Conservation (phyloP, 2,888 invertebrate species). For the Philereme vetulata region DNA sequence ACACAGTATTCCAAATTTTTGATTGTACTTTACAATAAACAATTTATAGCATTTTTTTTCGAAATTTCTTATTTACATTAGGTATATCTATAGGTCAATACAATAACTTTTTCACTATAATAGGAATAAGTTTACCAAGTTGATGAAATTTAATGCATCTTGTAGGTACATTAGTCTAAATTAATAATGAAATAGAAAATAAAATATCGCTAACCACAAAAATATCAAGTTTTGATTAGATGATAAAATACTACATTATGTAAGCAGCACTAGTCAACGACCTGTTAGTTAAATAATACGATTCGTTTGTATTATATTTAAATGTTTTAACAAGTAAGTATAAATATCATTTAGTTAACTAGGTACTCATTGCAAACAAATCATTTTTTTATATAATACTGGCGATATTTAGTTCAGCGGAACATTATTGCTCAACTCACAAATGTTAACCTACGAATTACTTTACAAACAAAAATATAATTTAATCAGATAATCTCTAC, state of each 20-base stretch:
- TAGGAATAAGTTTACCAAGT: constrained; percentile 31
- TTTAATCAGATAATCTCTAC: constrained; percentile 63
- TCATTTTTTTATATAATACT: constrained; percentile 62
- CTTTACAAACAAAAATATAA: constrained; percentile 70
- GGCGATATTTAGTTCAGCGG: constrained; percentile 62
- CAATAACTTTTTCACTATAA: constrained; percentile 54
- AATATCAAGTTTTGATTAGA: neutral
- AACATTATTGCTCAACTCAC: constrained; percentile 74
- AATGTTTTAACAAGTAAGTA: neutral
- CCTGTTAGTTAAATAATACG: neutral
- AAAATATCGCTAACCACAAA: neutral
- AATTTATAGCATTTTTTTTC: constrained; percentile 65
- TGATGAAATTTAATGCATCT: neutral
- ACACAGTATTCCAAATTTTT: constrained; percentile 55
- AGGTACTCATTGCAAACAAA: constrained; percentile 39
- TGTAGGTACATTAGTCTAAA: too few relatives aligned
- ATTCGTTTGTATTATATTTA: constrained; percentile 36
- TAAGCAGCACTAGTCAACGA: too few relatives aligned
- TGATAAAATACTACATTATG: too few relatives aligned
- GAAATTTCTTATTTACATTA: constrained; percentile 54
- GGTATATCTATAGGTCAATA: constrained; percentile 21
- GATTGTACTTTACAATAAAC: constrained; percentile 71
- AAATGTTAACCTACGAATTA: constrained; percentile 43
- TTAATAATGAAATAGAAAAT: too few relatives aligned
- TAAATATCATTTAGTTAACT: constrained; percentile 39